Conservation (phyloP, 2,888 invertebrate genomes). For the Scaptomyza parva region DNA sequence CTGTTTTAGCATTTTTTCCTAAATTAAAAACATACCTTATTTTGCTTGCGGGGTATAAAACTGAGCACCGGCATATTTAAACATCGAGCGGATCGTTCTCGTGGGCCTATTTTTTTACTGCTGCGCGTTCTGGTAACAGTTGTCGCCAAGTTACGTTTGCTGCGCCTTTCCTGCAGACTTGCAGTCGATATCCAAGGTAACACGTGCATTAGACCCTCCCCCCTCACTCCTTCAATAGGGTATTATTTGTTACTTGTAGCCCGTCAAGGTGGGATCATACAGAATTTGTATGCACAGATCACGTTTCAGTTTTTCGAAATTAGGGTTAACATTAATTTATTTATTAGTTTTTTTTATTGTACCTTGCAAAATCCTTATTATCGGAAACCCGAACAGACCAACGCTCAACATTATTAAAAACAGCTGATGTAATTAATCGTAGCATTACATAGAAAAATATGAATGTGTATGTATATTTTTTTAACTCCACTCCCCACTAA, state of each 20-base stretch:
- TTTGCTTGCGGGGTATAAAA: slow-evolving; percentile 33
- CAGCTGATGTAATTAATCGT: not conserved
- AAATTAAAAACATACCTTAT: slow-evolving; percentile 27
- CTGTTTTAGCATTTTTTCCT: not conserved
- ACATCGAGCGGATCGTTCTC: not conserved
- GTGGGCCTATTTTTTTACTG: not conserved
- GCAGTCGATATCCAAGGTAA: slow-evolving; percentile 29
- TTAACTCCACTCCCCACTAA: slow-evolving; percentile 13
- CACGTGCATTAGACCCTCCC: slow-evolving; percentile 31
- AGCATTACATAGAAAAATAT: not conserved
- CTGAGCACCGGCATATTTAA: slow-evolving; percentile 48
- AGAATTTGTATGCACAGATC: slow-evolving; percentile 1
- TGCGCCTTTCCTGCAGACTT: slow-evolving; percentile 59
- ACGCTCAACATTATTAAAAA: slow-evolving; percentile 7
- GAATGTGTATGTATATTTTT: not conserved
- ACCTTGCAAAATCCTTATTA: slow-evolving; percentile 15
- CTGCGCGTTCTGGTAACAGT: not conserved
- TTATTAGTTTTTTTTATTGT: not conserved
- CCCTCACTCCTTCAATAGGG: not conserved
- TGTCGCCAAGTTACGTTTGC: slow-evolving; percentile 42
- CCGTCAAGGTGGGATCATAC: slow-evolving; percentile 3
- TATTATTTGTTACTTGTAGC: slow-evolving; percentile 2
- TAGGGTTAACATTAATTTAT: not conserved
- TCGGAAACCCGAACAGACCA: not conserved
- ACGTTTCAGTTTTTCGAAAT: not conserved